These are phyloP conservation scores for Arnoldichthys spilopterus DNA, from an alignment of 2,797 vertebrate genomes.

Conservation along the genomic window DNA sequence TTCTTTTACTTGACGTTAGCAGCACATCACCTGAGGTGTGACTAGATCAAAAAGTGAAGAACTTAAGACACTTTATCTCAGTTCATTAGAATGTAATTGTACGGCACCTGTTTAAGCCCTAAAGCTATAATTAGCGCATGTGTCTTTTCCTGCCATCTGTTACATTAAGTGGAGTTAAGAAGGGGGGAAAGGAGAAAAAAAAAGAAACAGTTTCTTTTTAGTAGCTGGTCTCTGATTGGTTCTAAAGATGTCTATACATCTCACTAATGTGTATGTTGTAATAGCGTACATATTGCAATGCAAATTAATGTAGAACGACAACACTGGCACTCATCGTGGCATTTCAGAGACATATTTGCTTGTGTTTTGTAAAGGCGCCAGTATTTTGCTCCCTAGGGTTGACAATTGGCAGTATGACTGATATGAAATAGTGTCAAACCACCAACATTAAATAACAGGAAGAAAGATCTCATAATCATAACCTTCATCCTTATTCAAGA, in stretches of 20 bases:
- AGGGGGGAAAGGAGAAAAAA: not conserved
- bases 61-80: constrained; percentile 61
- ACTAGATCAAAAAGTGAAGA: constrained; percentile 44
- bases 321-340: not conserved
- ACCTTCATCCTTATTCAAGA: constrained; percentile 19
- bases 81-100: constrained; percentile 62
- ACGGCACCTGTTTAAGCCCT: constrained; percentile 59
- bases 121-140: constrained; percentile 59
- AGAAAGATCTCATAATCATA: not conserved
- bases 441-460: not conserved
- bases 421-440: not conserved
- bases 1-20: not conserved
- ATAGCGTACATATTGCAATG: not conserved
- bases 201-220: constrained; percentile 6
- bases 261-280: not conserved
- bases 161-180: constrained; percentile 40
- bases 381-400: not conserved
- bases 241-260: not conserved
- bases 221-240: constrained; percentile 13
- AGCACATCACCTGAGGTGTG: constrained; percentile 8
- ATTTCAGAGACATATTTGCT: not conserved
- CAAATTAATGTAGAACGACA: not conserved
- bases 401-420: not conserved
- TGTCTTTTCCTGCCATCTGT: constrained; percentile 33
- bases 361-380: not conserved